phyloP scores from a whole-genome alignment of 2,888 invertebrate species.

The Seira ritae region DNA sequence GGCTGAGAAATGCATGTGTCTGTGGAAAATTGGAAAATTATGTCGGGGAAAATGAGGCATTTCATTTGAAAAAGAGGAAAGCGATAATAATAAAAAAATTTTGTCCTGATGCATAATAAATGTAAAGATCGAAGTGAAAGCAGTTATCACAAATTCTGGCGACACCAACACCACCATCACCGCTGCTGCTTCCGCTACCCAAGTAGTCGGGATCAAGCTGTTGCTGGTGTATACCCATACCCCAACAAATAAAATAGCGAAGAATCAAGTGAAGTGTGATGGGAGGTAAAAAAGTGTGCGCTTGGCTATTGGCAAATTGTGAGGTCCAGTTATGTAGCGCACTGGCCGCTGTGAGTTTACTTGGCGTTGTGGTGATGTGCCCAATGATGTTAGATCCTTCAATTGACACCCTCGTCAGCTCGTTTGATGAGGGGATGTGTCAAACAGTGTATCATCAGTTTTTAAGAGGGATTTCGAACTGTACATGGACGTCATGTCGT shows the following conservation, averaged over 20 bases:
- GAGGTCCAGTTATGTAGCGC: slow-evolving; percentile 74
- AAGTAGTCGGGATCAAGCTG: slow-evolving; percentile 30
- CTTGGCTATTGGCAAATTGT: slow-evolving; percentile 73
- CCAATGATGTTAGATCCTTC: slow-evolving; percentile 74
- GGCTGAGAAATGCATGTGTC: not conserved
- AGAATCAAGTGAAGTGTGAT: slow-evolving; percentile 50
- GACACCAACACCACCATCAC: slow-evolving; percentile 12
- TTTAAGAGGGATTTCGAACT: slow-evolving; percentile 74
- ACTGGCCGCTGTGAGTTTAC: slow-evolving; percentile 72
- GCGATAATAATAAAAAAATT: not conserved
- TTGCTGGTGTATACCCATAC: slow-evolving; percentile 29
- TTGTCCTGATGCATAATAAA: slow-evolving; percentile 40
- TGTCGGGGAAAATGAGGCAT: not conserved
- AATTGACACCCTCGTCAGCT: slow-evolving; percentile 73
- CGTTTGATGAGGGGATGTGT: slow-evolving; percentile 72
- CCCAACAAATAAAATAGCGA: slow-evolving; percentile 24
- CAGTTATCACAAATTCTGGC: slow-evolving; percentile 17
- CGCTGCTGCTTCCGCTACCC: not conserved
- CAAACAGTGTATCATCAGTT: slow-evolving; percentile 70
- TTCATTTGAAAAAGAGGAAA: not conserved
- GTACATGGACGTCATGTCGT: slow-evolving; percentile 75
- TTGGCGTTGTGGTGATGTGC: slow-evolving; percentile 73
- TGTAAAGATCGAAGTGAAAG: slow-evolving; percentile 47
- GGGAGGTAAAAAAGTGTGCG: slow-evolving; percentile 72
- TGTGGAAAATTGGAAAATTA: not conserved